Base-by-base conservation (phyloP, 1,140 invertebrate species). In the Neomicropteryx cornuta region DNA sequence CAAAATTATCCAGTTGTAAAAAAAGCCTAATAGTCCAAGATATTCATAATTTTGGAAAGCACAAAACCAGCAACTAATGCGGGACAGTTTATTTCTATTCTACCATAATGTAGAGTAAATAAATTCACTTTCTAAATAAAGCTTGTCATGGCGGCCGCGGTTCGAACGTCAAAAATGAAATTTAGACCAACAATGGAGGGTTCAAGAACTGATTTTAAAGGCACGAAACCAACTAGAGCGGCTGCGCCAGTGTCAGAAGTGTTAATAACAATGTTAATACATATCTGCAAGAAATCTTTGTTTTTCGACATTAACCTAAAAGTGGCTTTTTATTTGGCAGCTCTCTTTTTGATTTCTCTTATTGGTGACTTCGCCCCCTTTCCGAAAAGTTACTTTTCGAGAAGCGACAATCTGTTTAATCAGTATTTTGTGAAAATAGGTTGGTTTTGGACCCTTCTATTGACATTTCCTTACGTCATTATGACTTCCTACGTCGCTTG, bases 351-450 rank as follows among this genome's bases (percentile, higher is more conserved):
- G 33, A 72, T 88, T 5, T 94, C 90, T 2, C 62, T 96, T 1
- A 68, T 96, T 37, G 80, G 78, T 1, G 92, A 97, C 60, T 78
- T 87, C 44, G 45, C 84, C 10, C 76, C 81, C 22, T 73, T 88
- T 66, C 89, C 90, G 0, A 84, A 79, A 55, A 77, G 79, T 1
- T 95, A 92, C 51, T 84, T 97, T 49, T 78, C 89, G 5, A 69
- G 81, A 51, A 93, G 87, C 41, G 77, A 83, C 44, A 96, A 94
- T 61, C 53, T 91, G 20, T 77, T 96, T 11, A 97, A 97, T 62
- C 69, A 77, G 42, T 92, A 86, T 53, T 96, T 97, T 62, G 90
- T 96, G 0, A 96, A 96, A 61, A 77, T 91, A 52, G 89, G 88
- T 32, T 97, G 93, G 92, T 90, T 83, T 39, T 96, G 92, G 91